Conservation (phyloP, 2,888 invertebrate genomes). For the Nycteola revayana region DNA sequence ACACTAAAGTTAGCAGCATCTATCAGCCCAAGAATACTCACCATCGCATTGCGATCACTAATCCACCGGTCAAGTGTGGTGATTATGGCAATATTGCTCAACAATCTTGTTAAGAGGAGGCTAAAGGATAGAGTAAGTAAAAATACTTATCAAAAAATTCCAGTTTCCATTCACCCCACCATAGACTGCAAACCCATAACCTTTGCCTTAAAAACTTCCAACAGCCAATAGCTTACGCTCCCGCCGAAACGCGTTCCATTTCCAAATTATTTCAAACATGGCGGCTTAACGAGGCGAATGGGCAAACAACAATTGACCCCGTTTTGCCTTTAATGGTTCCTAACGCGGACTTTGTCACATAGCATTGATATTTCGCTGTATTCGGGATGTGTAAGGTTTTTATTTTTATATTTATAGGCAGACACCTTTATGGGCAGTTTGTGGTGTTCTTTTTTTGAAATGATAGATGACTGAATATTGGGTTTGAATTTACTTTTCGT, state of each 20-base stretch:
- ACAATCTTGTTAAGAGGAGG: no score
- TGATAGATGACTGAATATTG: no score
- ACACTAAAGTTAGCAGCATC: no score
- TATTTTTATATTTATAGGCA: conserved; percentile 8
- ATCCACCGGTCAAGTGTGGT: no score
- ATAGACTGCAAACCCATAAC: conserved; percentile 8
- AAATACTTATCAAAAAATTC: no score
- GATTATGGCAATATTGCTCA: no score
- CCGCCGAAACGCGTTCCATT: conserved; percentile 38
- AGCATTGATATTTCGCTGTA: conserved; percentile 31
- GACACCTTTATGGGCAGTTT: background rate
- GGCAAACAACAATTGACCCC: conserved; percentile 52
- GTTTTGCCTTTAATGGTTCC: conserved; percentile 37
- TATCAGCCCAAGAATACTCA: no score
- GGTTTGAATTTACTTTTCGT: no score
- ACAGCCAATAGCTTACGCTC: conserved; percentile 22
- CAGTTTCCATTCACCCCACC: no score
- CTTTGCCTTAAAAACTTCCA: conserved; percentile 26
- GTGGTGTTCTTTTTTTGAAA: no score
- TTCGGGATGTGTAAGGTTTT: conserved; percentile 6
- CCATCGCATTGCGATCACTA: no score
- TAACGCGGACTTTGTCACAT: conserved; percentile 15
- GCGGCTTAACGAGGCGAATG: conserved; percentile 37
- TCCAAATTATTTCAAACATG: conserved; percentile 42
- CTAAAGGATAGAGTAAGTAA: no score